phyloP scores from a whole-genome alignment of 1,140 invertebrate genomes.

The Nasonia vitripennis region DNA sequence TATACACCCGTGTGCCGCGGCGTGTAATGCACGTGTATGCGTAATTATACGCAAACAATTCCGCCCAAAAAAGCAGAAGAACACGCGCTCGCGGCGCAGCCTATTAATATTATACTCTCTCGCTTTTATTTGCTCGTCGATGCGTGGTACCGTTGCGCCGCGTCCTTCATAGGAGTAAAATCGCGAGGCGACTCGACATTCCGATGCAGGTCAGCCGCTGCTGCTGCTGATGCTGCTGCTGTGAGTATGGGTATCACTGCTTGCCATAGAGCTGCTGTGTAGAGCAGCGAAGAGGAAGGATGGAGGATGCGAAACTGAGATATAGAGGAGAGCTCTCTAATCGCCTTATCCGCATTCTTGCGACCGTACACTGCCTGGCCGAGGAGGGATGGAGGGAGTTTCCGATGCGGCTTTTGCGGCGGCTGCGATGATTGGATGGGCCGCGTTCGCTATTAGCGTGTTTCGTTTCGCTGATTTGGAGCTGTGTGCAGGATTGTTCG shows the following conservation, averaged over 20 bases:
- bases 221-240: too few relatives aligned
- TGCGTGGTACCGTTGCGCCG: neutral
- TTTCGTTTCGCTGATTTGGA: too few relatives aligned
- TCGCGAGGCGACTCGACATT: neutral
- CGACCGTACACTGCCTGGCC: neutral
- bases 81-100: neutral
- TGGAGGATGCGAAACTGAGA: neutral
- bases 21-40: neutral
- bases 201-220: constrained; percentile 1
- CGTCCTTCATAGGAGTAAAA: neutral
- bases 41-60: neutral
- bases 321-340: neutral
- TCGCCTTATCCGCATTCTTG: neutral
- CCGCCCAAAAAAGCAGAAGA: neutral
- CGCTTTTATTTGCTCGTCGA: constrained; percentile 3
- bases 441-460: too few relatives aligned
- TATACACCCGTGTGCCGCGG: neutral
- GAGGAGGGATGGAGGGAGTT: neutral
- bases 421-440: too few relatives aligned
- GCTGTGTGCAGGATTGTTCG: too few relatives aligned
- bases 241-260: neutral
- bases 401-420: neutral
- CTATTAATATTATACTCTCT: constrained; percentile 5
- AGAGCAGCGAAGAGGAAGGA: neutral
- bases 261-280: neutral